Percentiles rank a stretch among this genome's conserved stretches.
Evolutionary conservation across 1,140 invertebrate species (phyloP).

Genomic region (Geopemphigus sp.): DNA sequence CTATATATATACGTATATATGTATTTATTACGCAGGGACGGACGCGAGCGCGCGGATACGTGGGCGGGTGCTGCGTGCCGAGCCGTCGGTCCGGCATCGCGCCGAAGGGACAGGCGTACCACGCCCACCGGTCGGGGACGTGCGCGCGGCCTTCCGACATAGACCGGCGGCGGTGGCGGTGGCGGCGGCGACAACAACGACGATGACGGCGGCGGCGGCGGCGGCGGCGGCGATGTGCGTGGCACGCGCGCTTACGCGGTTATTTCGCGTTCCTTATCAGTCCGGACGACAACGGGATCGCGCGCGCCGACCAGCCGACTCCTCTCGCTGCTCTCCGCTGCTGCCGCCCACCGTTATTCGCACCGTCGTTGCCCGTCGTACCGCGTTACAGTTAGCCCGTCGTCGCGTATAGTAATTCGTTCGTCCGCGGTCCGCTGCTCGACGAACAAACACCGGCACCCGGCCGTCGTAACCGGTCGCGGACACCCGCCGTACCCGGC

Average conservation of each 20-base stretch:
- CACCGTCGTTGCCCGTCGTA: no score
- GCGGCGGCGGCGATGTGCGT: not conserved
- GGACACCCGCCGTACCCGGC: no score
- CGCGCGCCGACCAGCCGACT: not conserved
- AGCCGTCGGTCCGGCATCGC: slow-evolving; percentile 1
- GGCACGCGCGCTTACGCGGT: not conserved
- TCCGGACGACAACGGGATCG: slow-evolving; percentile 39
- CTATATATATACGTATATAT: no score
- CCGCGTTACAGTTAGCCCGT: no score
- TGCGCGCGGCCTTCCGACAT: slow-evolving; percentile 23
- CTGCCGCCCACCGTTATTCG: no score
- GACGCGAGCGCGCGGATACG: not conserved
- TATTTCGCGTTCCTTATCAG: slow-evolving; percentile 25
- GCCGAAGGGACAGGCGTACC: not conserved
- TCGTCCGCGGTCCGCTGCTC: no score
- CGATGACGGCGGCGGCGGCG: no score
- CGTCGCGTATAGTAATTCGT: no score
- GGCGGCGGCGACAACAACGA: no score
- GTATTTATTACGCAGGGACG: not conserved
- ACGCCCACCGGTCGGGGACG: slow-evolving; percentile 31
- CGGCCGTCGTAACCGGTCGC: no score
- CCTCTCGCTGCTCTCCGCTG: not conserved
- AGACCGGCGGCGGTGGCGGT: no score
- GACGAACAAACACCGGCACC: no score
- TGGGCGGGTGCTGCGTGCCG: slow-evolving; percentile 32